Base-by-base conservation (phyloP, 1,140 invertebrate genomes). In the Odontomachus brunneus region DNA sequence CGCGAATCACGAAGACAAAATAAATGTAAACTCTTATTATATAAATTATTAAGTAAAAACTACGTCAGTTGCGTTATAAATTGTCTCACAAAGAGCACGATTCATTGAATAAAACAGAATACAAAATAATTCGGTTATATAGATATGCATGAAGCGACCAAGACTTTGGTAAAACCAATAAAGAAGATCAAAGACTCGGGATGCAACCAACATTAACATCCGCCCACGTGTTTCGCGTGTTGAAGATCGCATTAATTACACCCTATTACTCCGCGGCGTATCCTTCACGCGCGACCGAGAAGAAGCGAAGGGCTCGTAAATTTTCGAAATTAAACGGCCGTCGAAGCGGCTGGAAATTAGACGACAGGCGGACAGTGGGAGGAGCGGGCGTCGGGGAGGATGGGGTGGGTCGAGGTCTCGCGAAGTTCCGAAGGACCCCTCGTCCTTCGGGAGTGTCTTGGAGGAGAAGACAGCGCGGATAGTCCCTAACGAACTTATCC, bases 401-500 rank as follows among this genome's bases (percentile, higher is more conserved):
- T 29, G 48, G 59, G n/a, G 44, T 63, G 55, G 38, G 29, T 49
- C 71, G 48, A 74, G 69, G 53, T 60, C 69, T 84, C 48, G 85
- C 73, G 63, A 84, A 76, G 80, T 82, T 83, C 59, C 74, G 83
- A 75, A 89, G 65, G 75, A 83, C 75, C 67, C 81, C 66, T 55
- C 78, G 82, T 89, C 88, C 84, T 89, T 84, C 81, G 84, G 83
- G 81, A 87, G 62, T 62, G 83, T 84, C 86, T 84, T 82, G 63
- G 59, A 72, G 57, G n/a, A 85, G 76, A 85, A 88, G 86, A 88
- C 78, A 85, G 86, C 87, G 49, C 38, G 83, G 87, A 60, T 80
- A 59, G 83, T 81, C 85, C 67, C 88, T 92, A 92, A 92, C 92
- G 89, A 92, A 92, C 90, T 92, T 92, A 92, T 89, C 88, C 86